These are phyloP conservation scores for Camponotus fellah DNA, from an alignment of 2,888 invertebrate species.

Conservation along the genomic window DNA sequence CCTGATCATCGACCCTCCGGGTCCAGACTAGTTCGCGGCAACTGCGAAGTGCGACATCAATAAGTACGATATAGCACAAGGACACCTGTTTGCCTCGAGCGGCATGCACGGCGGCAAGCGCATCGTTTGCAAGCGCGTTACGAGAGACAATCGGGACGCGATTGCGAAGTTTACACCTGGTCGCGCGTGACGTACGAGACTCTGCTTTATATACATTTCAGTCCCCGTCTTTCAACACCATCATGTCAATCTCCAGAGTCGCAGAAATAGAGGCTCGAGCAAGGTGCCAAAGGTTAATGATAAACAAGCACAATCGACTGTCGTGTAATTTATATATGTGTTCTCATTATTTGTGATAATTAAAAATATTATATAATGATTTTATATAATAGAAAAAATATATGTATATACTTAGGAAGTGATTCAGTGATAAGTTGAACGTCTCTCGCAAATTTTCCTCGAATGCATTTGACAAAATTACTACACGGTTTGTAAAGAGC, in stretches of 20 bases:
- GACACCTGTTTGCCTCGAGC: constrained; percentile 61
- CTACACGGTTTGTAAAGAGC: neutral
- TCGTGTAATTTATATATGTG: neutral
- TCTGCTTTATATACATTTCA: constrained; percentile 3
- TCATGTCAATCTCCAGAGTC: neutral
- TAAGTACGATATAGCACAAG: constrained; percentile 71
- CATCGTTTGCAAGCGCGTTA: constrained; percentile 11
- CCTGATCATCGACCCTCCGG: constrained; percentile 56
- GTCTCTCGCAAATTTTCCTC: neutral
- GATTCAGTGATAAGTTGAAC: neutral
- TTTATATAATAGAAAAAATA: too few species aligned
- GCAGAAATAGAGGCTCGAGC: neutral
- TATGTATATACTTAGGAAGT: neutral
- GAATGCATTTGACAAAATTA: constrained; percentile 32
- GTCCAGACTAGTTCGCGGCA: constrained; percentile 44
- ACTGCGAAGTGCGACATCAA: constrained; percentile 64
- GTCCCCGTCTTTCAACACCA: neutral
- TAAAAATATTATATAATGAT: neutral
- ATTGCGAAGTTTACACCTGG: constrained; percentile 22
- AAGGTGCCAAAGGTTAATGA: neutral
- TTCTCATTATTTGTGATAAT: neutral
- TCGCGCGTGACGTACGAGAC: constrained; percentile 15
- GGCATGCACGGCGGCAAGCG: neutral
- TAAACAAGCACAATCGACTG: neutral
- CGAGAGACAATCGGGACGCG: constrained; percentile 8